These are phyloP conservation scores for Zalophus californianus DNA, from an alignment of 2,797 vertebrate genomes.

Conservation along the genomic window DNA sequence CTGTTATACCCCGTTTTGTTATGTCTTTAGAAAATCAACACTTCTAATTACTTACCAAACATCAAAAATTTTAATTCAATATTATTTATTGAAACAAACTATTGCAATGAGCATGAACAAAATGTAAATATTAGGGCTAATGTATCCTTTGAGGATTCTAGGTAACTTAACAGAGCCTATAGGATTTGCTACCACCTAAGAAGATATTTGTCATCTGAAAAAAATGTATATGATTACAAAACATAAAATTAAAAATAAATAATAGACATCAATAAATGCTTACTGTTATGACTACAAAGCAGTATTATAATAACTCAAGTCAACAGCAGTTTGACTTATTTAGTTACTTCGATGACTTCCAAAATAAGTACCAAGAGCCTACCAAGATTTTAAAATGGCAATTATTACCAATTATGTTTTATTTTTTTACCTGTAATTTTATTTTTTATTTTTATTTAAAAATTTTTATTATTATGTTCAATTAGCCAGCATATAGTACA, in stretches of 20 bases:
- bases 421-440: no score
- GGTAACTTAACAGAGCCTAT: not conserved
- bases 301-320: no score
- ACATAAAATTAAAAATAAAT: conserved; percentile 5
- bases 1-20: not conserved
- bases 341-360: no score
- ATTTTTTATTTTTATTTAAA: no score
- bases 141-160: not conserved
- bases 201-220: not conserved
- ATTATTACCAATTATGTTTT: no score
- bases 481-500: no score
- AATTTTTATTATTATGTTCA: no score
- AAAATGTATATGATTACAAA: not conserved
- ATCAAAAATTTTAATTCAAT: not conserved
- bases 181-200: not conserved
- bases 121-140: not conserved
- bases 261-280: not conserved
- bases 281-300: no score
- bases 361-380: no score
- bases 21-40: not conserved
- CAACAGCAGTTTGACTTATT: no score
- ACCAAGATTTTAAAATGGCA: no score
- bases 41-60: not conserved
- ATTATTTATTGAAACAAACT: not conserved
- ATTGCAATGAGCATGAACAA: not conserved